Evolutionary conservation across 37 sponge, comb jelly and placozoan species (phyloP).

Genomic region (Crambe crambe): DNA sequence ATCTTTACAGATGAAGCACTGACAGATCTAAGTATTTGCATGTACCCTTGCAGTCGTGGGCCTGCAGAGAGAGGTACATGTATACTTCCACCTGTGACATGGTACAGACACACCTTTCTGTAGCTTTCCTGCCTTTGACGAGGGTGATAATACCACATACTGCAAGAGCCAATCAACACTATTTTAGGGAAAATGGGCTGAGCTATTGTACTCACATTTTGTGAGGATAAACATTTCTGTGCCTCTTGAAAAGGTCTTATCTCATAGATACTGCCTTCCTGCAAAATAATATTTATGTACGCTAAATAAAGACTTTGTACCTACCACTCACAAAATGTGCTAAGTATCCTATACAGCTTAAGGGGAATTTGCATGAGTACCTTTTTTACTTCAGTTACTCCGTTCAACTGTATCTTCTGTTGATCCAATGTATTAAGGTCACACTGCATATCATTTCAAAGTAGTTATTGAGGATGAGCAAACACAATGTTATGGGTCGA

Average conservation of each 20-base stretch:
- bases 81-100: too few relatives aligned
- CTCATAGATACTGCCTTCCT: too few relatives aligned
- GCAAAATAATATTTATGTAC: too few relatives aligned
- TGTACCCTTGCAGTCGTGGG: neutral
- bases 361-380: neutral
- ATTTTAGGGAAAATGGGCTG: too few relatives aligned
- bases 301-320: too few relatives aligned
- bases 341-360: neutral
- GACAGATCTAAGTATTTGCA: constrained; percentile 18
- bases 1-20: neutral
- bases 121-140: neutral
- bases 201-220: too few relatives aligned
- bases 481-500: too few relatives aligned
- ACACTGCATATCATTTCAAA: neutral
- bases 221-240: too few relatives aligned
- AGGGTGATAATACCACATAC: neutral
- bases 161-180: neutral
- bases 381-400: neutral
- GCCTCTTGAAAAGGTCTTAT: too few relatives aligned
- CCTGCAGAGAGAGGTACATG: constrained; percentile 1
- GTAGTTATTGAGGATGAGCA: neutral
- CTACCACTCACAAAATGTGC: neutral
- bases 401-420: neutral
- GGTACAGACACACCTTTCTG: constrained; percentile 2
- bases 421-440: neutral